Percentiles rank a stretch among this genome's conserved stretches.
Evolutionary conservation across 1,140 invertebrate species (phyloP).

Genomic region (Cyclargus thomasi): DNA sequence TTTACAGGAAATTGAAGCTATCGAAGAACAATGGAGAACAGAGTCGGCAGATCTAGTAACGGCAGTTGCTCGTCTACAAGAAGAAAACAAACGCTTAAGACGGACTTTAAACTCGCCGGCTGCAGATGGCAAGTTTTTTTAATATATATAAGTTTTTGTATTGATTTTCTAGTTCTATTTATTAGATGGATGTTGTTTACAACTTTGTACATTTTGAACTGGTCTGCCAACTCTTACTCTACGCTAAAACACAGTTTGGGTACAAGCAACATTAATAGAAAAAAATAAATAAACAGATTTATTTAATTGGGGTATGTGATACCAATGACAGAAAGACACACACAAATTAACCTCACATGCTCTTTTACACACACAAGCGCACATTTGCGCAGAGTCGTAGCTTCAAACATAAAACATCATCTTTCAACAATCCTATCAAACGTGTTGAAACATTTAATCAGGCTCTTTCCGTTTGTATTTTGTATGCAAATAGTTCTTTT

Average conservation of each 20-base stretch:
- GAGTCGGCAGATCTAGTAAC: conserved; percentile 91
- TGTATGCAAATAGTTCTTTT: conserved; percentile 1
- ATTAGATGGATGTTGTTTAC: not conserved
- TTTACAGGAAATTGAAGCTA: conserved; percentile 91
- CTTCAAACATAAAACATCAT: no score
- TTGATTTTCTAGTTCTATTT: not conserved
- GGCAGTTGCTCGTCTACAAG: conserved; percentile 89
- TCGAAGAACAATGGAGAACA: conserved; percentile 94
- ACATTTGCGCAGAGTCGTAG: no score
- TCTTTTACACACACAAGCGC: no score
- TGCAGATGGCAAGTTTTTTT: conserved; percentile 50
- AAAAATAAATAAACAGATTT: no score
- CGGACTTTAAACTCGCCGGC: conserved; percentile 71
- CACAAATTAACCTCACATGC: no score
- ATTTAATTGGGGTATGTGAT: no score
- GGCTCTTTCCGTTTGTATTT: not conserved
- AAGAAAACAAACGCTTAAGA: conserved; percentile 90
- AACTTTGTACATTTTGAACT: no score
- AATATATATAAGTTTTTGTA: not conserved
- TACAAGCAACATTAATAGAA: no score
- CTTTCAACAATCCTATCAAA: not conserved
- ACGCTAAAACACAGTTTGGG: no score
- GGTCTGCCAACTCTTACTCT: no score
- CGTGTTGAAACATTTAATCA: not conserved
- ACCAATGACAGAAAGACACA: no score